These are phyloP conservation scores for Struthidea cinerea DNA, from an alignment of 2,113 vertebrate species.

Conservation along the genomic window DNA sequence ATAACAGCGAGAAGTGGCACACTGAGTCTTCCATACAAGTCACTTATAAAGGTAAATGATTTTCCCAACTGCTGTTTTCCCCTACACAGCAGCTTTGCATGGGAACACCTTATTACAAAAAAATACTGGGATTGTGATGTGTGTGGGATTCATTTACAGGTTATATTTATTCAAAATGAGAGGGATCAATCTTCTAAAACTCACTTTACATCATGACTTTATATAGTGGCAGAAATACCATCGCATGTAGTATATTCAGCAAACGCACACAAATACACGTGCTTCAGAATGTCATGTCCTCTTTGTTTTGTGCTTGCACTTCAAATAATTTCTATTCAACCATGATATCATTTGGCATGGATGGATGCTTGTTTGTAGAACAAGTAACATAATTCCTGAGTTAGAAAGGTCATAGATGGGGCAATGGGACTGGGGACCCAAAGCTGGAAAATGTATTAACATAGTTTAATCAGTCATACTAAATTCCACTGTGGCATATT, in stretches of 20 bases:
- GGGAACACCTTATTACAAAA: not conserved
- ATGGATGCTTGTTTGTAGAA: slow-evolving; percentile 51
- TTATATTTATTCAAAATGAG: not conserved
- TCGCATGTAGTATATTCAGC: not conserved
- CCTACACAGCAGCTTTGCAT: not conserved
- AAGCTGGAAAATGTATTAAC: slow-evolving; percentile 67
- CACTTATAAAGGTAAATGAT: not conserved
- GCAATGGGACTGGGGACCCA: slow-evolving; percentile 52
- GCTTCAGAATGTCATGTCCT: not conserved
- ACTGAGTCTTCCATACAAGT: not conserved
- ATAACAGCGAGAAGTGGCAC: not conserved
- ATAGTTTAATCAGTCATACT: slow-evolving; percentile 76
- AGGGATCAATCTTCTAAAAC: not conserved
- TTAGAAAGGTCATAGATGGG: slow-evolving; percentile 58
- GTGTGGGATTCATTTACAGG: not conserved
- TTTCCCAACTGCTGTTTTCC: not conserved
- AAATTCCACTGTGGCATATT: slow-evolving; percentile 78
- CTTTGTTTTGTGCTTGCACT: slow-evolving; percentile 1
- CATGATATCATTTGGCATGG: slow-evolving; percentile 19
- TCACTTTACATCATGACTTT: not conserved
- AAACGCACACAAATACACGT: not conserved
- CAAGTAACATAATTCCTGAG: slow-evolving; percentile 47
- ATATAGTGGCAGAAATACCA: not conserved
- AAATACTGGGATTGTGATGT: not conserved
- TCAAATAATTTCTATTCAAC: slow-evolving; percentile 5